Percentiles rank a stretch among this genome's conserved stretches.
Evolutionary conservation across 2,113 vertebrate genomes (phyloP).

Genomic region (Enhydra lutris): DNA sequence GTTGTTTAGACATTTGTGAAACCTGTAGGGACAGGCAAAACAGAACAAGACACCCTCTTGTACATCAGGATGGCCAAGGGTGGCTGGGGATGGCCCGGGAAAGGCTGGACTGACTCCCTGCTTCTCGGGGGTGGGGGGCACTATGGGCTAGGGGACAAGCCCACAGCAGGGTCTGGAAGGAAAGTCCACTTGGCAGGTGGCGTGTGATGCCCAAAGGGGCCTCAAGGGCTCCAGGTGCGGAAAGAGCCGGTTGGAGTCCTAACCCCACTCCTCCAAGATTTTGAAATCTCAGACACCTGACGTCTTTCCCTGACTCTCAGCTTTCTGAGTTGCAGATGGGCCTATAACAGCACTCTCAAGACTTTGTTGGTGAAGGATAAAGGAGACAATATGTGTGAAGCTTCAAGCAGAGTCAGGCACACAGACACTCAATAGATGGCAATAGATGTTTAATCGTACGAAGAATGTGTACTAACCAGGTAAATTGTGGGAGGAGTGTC

Average conservation of each 20-base stretch:
- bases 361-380: neutral
- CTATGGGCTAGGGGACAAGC: no score
- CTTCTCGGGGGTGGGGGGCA: no score
- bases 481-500: neutral
- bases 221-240: neutral
- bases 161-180: neutral
- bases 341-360: neutral
- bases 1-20: neutral
- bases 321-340: neutral
- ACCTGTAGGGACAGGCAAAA: neutral
- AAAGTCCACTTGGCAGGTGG: neutral
- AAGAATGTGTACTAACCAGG: neutral
- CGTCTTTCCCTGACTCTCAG: neutral
- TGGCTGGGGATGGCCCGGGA: neutral
- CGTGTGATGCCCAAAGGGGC: neutral
- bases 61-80: neutral
- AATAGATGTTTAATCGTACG: neutral
- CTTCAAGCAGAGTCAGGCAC: neutral
- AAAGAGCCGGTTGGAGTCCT: neutral
- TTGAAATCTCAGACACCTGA: neutral
- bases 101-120: neutral
- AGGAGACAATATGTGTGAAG: neutral
- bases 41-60: neutral
- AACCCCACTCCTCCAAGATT: neutral
- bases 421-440: neutral